Evolutionary conservation across 2,888 invertebrate species (phyloP).

Genomic region (Drymonia ruficornis): DNA sequence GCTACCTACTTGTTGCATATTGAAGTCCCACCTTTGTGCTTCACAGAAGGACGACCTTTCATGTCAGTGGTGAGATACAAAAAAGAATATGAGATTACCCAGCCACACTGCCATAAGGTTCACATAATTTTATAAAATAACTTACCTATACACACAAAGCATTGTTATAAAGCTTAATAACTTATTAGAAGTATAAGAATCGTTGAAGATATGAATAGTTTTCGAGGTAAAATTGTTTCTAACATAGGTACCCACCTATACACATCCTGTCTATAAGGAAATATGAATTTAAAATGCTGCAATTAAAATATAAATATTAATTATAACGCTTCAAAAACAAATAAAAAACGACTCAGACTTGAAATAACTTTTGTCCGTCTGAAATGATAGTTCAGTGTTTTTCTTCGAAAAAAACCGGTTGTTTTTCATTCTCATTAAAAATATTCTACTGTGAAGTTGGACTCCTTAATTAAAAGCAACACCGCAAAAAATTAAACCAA

Average conservation of each 20-base stretch:
- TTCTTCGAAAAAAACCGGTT: constrained; percentile 17
- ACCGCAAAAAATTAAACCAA: constrained; percentile 26
- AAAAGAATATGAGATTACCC: constrained; percentile 5
- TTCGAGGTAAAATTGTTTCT: too few species aligned
- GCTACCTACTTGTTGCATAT: constrained; percentile 75
- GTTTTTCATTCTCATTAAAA: constrained; percentile 43
- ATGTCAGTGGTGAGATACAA: constrained; percentile 19
- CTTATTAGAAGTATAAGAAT: too few species aligned
- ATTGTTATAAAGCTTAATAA: too few species aligned
- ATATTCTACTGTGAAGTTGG: constrained; percentile 36
- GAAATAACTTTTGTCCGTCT: constrained; percentile 12
- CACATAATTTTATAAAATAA: neutral
- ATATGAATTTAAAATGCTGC: too few species aligned
- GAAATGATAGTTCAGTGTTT: constrained; percentile 28
- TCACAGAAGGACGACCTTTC: constrained; percentile 21
- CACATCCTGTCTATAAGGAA: too few species aligned
- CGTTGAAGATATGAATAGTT: too few species aligned
- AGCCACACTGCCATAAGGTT: neutral
- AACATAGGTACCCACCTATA: too few species aligned
- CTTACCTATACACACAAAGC: too few species aligned
- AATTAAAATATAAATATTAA: constrained; percentile 9
- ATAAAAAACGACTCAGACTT: constrained; percentile 13
- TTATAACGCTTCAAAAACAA: constrained; percentile 7
- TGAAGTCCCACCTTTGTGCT: constrained; percentile 41
- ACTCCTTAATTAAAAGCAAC: constrained; percentile 45